phyloP scores from a whole-genome alignment of 2,888 invertebrate species.

The Nematopogon swammerdamellus region DNA sequence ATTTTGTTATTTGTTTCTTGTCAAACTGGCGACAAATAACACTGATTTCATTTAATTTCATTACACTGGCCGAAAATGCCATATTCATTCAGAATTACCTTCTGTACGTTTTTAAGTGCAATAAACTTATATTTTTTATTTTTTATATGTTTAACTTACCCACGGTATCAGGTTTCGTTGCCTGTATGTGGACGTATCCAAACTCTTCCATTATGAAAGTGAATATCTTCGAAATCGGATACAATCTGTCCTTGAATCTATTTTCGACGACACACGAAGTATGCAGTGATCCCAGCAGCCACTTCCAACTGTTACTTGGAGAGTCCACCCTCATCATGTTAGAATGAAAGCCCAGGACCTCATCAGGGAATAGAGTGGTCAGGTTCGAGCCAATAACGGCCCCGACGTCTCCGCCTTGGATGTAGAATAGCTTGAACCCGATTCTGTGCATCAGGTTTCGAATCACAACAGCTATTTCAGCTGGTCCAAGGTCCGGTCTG shows the following conservation, averaged over 20 bases:
- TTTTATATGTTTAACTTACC: no score
- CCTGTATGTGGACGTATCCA: constrained; percentile 51
- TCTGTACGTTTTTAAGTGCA: no score
- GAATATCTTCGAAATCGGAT: constrained; percentile 34
- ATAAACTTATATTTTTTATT: no score
- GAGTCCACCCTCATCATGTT: constrained; percentile 35
- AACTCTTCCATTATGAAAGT: constrained; percentile 24
- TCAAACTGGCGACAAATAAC: no score
- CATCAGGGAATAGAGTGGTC: constrained; percentile 59
- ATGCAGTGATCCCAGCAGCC: constrained; percentile 34
- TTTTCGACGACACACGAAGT: constrained; percentile 48
- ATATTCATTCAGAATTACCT: no score
- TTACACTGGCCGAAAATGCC: no score
- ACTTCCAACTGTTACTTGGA: neutral
- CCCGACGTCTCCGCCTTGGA: constrained; percentile 77
- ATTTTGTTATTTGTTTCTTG: no score
- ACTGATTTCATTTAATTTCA: no score
- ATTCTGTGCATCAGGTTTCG: constrained; percentile 68
- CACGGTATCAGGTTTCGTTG: constrained; percentile 71
- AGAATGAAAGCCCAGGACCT: constrained; percentile 51
- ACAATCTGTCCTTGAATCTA: constrained; percentile 40
- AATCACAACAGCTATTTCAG: constrained; percentile 57
- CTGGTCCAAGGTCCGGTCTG: constrained; percentile 56
- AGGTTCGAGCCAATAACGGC: constrained; percentile 54
- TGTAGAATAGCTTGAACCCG: constrained; percentile 60